Evolutionary conservation across 2,888 invertebrate species (phyloP).

Genomic region (Cylloceria caligata): DNA sequence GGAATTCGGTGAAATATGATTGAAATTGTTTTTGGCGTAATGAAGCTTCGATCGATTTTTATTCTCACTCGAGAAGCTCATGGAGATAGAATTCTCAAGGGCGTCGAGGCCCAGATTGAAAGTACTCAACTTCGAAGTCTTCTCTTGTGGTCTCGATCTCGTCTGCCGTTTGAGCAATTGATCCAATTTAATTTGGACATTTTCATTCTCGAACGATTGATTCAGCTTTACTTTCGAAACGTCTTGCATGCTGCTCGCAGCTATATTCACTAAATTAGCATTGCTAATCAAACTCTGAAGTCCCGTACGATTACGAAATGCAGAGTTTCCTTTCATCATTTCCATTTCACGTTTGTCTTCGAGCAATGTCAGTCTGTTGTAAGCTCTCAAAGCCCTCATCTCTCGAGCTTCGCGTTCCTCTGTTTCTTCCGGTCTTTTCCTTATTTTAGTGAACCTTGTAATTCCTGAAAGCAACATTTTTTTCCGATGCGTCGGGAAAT

Average conservation of each 20-base stretch:
- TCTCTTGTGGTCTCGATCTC: slow-evolving; percentile 22
- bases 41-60: slow-evolving; percentile 31
- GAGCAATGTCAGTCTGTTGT: slow-evolving; percentile 72
- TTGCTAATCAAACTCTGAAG: slow-evolving; percentile 4
- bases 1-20: not conserved
- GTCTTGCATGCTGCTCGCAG: not conserved
- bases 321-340: slow-evolving; percentile 39
- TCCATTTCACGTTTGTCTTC: slow-evolving; percentile 70
- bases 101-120: slow-evolving; percentile 52
- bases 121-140: slow-evolving; percentile 41
- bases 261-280: not conserved
- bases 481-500: not conserved
- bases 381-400: slow-evolving; percentile 71
- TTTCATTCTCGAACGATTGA: not conserved
- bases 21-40: not conserved
- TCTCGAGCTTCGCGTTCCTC: slow-evolving; percentile 68
- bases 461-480: not conserved
- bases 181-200: slow-evolving; percentile 3
- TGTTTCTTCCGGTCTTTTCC: slow-evolving; percentile 20
- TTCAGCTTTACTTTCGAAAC: not conserved
- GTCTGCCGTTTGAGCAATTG: slow-evolving; percentile 14
- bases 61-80: slow-evolving; percentile 46
- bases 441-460: slow-evolving; percentile 16
- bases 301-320: not conserved
- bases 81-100: slow-evolving; percentile 52